phyloP scores from a whole-genome alignment of 1,140 invertebrate genomes.

The Trichogramma pretiosum region DNA sequence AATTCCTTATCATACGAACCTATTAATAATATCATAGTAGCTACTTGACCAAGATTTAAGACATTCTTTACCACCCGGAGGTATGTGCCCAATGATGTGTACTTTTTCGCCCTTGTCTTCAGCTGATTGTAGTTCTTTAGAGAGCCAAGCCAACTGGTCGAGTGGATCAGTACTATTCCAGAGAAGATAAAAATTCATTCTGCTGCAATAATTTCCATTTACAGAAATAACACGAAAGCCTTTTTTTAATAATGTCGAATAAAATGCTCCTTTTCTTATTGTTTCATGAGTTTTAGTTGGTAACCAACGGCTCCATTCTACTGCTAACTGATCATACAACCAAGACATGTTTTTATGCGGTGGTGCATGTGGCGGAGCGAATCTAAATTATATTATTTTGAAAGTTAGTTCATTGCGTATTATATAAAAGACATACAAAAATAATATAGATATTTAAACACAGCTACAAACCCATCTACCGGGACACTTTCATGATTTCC shows the following conservation, averaged over 20 bases:
- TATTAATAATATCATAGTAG: constrained; percentile 81
- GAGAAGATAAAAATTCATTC: constrained; percentile 94
- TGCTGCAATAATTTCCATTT: constrained; percentile 93
- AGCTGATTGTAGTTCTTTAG: constrained; percentile 84
- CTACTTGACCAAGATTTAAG: constrained; percentile 86
- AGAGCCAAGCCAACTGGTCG: constrained; percentile 89
- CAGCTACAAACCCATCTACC: constrained; percentile 69
- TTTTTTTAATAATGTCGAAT: constrained; percentile 75
- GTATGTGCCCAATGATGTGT: constrained; percentile 96
- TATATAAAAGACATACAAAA: neutral
- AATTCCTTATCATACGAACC: constrained; percentile 39
- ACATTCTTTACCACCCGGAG: constrained; percentile 88
- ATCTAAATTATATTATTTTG: constrained; percentile 33
- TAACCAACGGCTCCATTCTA: constrained; percentile 79
- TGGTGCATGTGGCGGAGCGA: constrained; percentile 78
- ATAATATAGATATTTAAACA: neutral
- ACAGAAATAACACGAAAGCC: constrained; percentile 83
- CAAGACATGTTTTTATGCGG: constrained; percentile 78
- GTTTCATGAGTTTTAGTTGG: constrained; percentile 74
- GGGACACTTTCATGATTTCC: constrained; percentile 95
- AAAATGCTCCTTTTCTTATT: constrained; percentile 79
- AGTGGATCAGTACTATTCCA: constrained; percentile 93
- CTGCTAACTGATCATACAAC: constrained; percentile 83
- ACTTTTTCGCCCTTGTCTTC: constrained; percentile 91
- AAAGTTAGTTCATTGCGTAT: neutral